phyloP scores from a whole-genome alignment of 2,113 vertebrate genomes.

The Grallaria varia region DNA sequence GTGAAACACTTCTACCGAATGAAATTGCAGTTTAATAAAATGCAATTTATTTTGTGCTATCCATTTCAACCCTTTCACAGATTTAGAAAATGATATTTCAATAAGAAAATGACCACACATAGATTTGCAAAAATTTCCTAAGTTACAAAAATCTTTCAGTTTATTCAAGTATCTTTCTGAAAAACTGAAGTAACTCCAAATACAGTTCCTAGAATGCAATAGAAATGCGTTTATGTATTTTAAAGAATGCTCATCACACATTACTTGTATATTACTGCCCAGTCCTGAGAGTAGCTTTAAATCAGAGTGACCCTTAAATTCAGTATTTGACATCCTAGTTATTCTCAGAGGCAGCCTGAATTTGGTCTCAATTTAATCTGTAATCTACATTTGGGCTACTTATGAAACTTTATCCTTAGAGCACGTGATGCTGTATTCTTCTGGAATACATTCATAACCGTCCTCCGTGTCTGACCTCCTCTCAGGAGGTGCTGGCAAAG shows the following conservation, averaged over 20 bases:
- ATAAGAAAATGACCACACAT: neutral
- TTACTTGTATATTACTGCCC: fast-evolving
- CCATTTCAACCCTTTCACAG: neutral
- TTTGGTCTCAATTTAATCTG: neutral
- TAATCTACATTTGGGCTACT: neutral
- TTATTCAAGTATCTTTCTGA: neutral
- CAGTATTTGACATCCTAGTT: fast-evolving
- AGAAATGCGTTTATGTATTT: neutral
- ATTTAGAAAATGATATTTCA: neutral
- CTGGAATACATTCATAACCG: neutral
- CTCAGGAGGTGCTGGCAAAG: neutral
- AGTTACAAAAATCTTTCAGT: neutral
- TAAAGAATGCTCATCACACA: neutral
- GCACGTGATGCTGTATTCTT: neutral
- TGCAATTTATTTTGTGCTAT: neutral
- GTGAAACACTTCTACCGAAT: neutral
- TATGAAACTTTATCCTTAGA: neutral
- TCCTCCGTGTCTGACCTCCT: neutral
- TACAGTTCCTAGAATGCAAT: neutral
- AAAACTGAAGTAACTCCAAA: neutral
- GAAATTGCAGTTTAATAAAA: neutral
- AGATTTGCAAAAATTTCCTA: neutral
- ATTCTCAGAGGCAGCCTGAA: neutral
- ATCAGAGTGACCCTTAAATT: neutral
- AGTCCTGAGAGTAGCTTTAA: neutral